These are phyloP conservation scores for Amphilophus citrinellus DNA, from an alignment of 2,113 vertebrate species.

Conservation along the genomic window DNA sequence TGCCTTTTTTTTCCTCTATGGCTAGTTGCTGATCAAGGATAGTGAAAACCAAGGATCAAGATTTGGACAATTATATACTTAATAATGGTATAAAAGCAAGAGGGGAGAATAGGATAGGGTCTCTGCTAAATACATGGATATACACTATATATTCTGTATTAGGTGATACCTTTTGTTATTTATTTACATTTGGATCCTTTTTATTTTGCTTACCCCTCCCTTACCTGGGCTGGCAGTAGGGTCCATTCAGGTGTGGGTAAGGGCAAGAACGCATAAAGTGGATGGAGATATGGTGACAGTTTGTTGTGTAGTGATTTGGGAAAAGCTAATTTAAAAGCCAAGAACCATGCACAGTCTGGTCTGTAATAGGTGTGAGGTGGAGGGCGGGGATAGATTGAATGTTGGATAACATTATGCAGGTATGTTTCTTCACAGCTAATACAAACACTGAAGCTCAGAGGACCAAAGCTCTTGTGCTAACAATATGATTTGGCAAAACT, in stretches of 20 bases:
- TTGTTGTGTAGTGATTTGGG: background rate
- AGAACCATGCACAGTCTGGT: background rate
- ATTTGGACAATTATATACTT: background rate
- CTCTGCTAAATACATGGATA: background rate
- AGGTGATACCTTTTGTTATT: background rate
- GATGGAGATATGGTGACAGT: background rate
- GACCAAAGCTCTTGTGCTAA: background rate
- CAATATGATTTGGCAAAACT: background rate
- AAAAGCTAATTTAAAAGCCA: background rate
- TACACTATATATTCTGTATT: background rate
- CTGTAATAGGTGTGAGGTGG: background rate
- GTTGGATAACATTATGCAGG: background rate
- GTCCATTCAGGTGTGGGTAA: background rate
- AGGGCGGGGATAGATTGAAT: background rate
- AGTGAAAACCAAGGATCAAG: background rate
- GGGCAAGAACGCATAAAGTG: background rate
- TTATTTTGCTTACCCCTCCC: fast-evolving
- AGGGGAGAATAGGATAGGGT: background rate
- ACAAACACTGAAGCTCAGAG: background rate
- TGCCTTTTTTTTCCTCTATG: background rate
- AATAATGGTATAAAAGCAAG: background rate
- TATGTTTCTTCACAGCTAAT: background rate
- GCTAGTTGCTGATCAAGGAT: background rate
- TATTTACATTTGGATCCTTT: background rate
- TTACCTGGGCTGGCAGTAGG: background rate